Conservation (phyloP, 2,113 vertebrate species). For the Heterochromis multidens region DNA sequence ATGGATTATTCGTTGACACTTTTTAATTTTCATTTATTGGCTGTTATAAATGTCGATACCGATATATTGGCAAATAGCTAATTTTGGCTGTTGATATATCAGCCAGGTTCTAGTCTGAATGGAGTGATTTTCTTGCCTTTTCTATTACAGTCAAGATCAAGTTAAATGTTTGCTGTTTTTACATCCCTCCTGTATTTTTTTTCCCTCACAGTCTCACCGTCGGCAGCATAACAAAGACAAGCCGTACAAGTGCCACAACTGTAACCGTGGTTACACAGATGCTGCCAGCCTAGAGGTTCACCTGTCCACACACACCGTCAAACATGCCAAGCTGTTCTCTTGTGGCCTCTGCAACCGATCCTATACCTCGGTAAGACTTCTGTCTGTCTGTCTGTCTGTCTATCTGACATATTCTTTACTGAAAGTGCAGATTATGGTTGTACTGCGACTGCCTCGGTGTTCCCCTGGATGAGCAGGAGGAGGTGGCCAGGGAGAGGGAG, state of each 20-base stretch:
- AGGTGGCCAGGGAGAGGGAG: too few species aligned
- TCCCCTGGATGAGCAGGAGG: too few species aligned
- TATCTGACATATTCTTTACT: neutral
- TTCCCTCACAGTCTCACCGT: constrained; percentile 87
- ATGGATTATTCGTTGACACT: neutral
- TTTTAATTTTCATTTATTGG: neutral
- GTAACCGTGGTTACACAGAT: constrained; percentile 95
- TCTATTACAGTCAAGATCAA: neutral
- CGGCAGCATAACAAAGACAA: constrained; percentile 99
- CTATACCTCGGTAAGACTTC: constrained; percentile 86
- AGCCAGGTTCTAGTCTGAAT: rapidly evolving
- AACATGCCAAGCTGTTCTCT: constrained; percentile 96
- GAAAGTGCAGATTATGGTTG: neutral
- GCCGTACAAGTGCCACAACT: constrained; percentile 99
- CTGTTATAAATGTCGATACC: neutral
- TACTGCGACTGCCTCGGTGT: too few species aligned
- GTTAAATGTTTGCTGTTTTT: neutral
- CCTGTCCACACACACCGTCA: constrained; percentile 94
- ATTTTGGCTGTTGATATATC: rapidly evolving
- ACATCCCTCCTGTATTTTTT: rapidly evolving
- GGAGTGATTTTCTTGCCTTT: neutral
- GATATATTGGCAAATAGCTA: neutral
- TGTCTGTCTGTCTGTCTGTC: too few species aligned
- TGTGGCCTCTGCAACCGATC: constrained; percentile 95
- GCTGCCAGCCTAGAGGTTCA: constrained; percentile 95